A percentile compares a stretch with the other conserved stretches of the same genome.
phyloP scores from a whole-genome alignment of 2,113 vertebrate genomes.

The Regulus satrapa region DNA sequence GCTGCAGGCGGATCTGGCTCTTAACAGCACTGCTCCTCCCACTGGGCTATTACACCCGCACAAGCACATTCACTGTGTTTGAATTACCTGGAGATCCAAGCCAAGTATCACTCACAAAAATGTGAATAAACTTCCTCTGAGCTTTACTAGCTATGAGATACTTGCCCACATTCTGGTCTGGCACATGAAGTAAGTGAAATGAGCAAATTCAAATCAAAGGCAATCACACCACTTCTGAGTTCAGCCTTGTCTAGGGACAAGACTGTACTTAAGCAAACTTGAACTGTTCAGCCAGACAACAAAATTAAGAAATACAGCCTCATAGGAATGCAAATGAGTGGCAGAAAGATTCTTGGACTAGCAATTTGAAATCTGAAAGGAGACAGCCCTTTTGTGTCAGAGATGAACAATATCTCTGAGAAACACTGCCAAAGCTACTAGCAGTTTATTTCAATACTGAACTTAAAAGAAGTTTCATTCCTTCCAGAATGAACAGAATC shows the following conservation, averaged over 20 bases:
- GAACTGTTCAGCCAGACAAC: background rate
- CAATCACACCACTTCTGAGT: background rate
- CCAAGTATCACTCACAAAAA: background rate
- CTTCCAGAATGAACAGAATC: background rate
- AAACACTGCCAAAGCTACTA: background rate
- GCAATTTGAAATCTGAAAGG: background rate
- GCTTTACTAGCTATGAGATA: background rate
- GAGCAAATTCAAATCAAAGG: background rate
- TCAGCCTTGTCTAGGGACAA: background rate
- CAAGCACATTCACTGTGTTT: background rate
- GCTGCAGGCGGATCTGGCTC: background rate
- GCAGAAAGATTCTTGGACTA: background rate
- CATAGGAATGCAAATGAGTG: background rate
- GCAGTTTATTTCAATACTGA: background rate
- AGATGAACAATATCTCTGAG: background rate
- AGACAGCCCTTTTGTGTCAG: background rate
- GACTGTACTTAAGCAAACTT: background rate
- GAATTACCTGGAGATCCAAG: background rate
- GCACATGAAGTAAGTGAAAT: background rate
- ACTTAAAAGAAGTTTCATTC: background rate
- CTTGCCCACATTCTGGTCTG: background rate
- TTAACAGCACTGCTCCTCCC: background rate
- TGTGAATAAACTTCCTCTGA: background rate
- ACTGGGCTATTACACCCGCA: background rate
- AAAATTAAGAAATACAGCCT: background rate